Conservation (phyloP, 1,140 invertebrate genomes). For the Saccostrea cuccullata region DNA sequence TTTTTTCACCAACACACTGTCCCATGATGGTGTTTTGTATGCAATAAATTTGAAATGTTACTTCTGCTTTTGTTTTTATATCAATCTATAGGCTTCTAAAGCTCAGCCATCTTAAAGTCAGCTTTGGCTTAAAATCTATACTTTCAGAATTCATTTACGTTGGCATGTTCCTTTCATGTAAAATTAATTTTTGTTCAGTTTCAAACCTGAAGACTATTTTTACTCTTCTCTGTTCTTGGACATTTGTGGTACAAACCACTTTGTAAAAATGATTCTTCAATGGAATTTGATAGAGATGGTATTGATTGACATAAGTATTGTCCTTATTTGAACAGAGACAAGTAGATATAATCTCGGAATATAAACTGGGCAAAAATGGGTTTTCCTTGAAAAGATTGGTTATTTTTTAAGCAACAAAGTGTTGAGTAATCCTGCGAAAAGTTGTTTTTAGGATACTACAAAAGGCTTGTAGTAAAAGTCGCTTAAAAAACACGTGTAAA, state of each 20-base stretch:
- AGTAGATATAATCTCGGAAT: not conserved
- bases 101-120: not conserved
- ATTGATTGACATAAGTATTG: not conserved
- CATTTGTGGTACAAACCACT: not conserved
- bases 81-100: not conserved
- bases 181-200: conserved; percentile 12
- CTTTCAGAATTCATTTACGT: not conserved
- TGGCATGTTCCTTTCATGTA: not conserved
- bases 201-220: not conserved
- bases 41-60: conserved; percentile 57
- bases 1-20: conserved; percentile 56
- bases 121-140: not conserved
- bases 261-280: not conserved
- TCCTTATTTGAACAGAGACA: not conserved
- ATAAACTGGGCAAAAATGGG: not conserved
- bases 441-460: no score
- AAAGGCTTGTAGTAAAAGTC: no score
- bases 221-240: not conserved
- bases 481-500: no score
- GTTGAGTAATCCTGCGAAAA: no score
- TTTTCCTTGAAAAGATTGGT: not conserved
- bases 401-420: not conserved
- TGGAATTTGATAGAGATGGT: not conserved
- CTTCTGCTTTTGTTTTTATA: conserved; percentile 5
- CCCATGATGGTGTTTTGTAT: conserved; percentile 60